Evolutionary conservation across 2,113 vertebrate genomes (phyloP).

Genomic region (Uropsilus gracilis): DNA sequence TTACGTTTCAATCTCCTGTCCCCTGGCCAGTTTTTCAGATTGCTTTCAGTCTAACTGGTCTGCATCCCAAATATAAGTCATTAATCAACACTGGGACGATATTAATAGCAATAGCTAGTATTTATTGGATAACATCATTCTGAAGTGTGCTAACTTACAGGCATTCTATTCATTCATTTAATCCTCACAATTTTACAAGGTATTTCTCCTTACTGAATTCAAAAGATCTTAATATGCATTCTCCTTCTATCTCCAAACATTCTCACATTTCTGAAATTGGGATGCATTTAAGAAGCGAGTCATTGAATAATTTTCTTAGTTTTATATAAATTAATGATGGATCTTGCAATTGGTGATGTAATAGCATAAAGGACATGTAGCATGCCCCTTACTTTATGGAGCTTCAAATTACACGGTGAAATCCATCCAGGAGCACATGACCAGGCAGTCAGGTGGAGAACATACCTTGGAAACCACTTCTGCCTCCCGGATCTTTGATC

Average conservation of each 20-base stretch:
- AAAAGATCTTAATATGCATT: neutral
- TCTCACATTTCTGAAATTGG: neutral
- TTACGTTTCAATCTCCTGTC: neutral
- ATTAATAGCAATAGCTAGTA: neutral
- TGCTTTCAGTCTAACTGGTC: neutral
- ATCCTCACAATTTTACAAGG: neutral
- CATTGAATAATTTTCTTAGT: neutral
- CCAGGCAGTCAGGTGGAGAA: no score
- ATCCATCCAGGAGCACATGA: neutral
- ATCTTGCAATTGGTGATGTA: neutral
- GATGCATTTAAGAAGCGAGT: neutral
- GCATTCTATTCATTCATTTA: neutral
- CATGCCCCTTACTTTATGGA: neutral
- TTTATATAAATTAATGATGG: neutral
- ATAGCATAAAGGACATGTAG: neutral
- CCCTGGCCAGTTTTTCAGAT: neutral
- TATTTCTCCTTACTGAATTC: neutral
- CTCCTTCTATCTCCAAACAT: neutral
- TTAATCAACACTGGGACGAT: neutral
- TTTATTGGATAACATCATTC: neutral
- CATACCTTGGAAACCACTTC: neutral
- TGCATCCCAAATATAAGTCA: neutral
- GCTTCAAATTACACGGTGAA: neutral
- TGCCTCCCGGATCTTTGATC: neutral
- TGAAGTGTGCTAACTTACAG: neutral